A percentile compares a stretch with the other conserved stretches of the same genome.
Evolutionary conservation across 2,888 invertebrate genomes (phyloP).

Genomic region (Vesta saturnalis): DNA sequence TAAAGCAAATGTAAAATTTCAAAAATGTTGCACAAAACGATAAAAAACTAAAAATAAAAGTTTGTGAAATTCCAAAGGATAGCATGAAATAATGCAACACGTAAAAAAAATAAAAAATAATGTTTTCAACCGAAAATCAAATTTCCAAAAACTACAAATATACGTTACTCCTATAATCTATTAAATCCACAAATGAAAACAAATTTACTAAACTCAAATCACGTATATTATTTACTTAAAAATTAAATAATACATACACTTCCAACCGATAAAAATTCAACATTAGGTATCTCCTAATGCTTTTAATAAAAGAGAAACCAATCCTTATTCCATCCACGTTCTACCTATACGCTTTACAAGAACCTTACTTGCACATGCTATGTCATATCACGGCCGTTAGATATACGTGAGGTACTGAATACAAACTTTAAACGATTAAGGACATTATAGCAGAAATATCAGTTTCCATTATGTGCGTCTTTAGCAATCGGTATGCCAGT

Average conservation of each 20-base stretch:
- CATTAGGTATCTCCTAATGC: conserved; percentile 10
- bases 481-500: conserved; percentile 27
- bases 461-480: conserved; percentile 20
- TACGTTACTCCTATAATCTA: no score
- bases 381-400: conserved; percentile 25
- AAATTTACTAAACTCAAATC: no score
- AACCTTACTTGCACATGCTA: conserved; percentile 13
- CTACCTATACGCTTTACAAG: conserved; percentile 17
- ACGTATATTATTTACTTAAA: no score
- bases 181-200: no score
- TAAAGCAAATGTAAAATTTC: no score
- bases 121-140: no score
- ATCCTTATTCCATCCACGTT: conserved; percentile 18
- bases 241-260: background rate
- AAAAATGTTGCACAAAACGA: no score
- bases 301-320: conserved; percentile 21
- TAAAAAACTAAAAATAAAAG: no score
- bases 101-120: no score
- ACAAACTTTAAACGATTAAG: conserved; percentile 22
- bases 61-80: no score
- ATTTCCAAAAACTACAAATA: no score
- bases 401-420: conserved; percentile 24
- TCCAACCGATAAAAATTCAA: background rate
- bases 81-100: no score
- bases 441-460: conserved; percentile 16